These are phyloP conservation scores for Aurelia aurita DNA, from an alignment of 30 jellyfish, hydroid and myxozoan species.

Conservation along the genomic window DNA sequence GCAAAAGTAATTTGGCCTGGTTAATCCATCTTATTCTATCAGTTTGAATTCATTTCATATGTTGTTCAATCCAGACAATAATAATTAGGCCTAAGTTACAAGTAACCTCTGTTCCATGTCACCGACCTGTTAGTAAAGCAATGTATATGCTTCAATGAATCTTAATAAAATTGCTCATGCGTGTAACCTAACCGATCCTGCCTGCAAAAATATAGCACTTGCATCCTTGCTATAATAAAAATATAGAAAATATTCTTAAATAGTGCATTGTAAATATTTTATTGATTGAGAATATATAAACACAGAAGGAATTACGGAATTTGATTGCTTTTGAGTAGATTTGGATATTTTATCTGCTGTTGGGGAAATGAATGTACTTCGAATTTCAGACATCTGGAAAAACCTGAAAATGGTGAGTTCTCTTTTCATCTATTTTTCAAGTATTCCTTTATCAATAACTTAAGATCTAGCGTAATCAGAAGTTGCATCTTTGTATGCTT, in stretches of 20 bases:
- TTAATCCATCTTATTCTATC: too few species aligned
- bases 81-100: neutral
- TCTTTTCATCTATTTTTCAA: too few species aligned
- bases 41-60: too few species aligned
- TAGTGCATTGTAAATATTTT: neutral
- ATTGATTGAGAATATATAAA: neutral
- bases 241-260: neutral
- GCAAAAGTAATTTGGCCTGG: too few species aligned
- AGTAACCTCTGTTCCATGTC: neutral
- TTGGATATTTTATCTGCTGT: neutral
- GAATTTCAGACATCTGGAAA: too few species aligned
- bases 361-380: neutral
- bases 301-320: neutral
- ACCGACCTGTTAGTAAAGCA: constrained; percentile 38
- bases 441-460: too few species aligned
- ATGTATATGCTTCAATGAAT: constrained; percentile 51
- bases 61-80: neutral
- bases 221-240: neutral
- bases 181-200: constrained; percentile 19
- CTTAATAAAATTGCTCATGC: constrained; percentile 21
- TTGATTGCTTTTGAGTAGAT: neutral
- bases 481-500: too few species aligned
- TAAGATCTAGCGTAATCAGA: too few species aligned
- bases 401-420: too few species aligned
- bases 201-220: neutral